phyloP scores from a whole-genome alignment of 2,797 vertebrate species.

The Neolamprologus multifasciatus region DNA sequence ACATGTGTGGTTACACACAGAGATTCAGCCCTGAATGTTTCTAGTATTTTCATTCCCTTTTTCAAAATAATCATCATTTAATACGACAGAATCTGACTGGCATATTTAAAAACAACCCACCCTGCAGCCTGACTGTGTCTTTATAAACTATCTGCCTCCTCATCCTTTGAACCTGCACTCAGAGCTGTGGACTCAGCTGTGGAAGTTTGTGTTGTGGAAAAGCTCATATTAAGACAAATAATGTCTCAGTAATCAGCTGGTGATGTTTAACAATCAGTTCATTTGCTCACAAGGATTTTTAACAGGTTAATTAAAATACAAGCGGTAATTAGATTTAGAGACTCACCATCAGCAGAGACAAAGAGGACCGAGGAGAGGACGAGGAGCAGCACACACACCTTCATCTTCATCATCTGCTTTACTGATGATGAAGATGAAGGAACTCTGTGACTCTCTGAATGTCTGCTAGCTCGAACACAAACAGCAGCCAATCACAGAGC shows the following conservation, averaged over 20 bases:
- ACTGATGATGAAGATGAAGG: too few species aligned
- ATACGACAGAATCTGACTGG: not conserved
- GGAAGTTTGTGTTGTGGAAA: not conserved
- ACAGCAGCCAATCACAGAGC: not conserved
- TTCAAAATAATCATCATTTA: not conserved
- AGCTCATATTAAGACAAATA: not conserved
- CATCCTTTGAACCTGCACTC: not conserved
- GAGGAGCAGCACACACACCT: not conserved
- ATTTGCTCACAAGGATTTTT: not conserved
- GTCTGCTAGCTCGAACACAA: accelerated
- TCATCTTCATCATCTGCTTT: not conserved
- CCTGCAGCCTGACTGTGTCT: accelerated
- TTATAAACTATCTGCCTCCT: not conserved
- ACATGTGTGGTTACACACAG: not conserved
- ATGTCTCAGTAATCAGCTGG: not conserved
- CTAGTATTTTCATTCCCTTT: not conserved
- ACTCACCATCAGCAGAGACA: not conserved
- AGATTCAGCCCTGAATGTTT: accelerated
- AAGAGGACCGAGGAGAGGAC: not conserved
- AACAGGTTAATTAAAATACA: not conserved
- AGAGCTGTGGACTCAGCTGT: not conserved
- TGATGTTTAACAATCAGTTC: not conserved
- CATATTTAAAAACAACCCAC: not conserved
- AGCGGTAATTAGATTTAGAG: not conserved
- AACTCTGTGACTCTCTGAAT: not conserved